Conservation (phyloP, 2,888 invertebrate species). For the Caenorhabditis imperialis region DNA sequence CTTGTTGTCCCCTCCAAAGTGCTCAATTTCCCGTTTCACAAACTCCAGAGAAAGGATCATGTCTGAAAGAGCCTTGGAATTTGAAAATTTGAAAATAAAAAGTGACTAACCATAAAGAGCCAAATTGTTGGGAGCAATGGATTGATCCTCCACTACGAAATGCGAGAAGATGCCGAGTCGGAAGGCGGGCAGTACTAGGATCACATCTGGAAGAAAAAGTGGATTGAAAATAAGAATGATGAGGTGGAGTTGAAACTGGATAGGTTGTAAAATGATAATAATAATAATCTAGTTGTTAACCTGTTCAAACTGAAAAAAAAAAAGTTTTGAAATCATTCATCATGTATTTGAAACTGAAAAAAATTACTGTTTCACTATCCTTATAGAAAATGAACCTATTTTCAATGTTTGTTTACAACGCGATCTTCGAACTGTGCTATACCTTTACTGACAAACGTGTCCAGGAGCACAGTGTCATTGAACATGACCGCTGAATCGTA, state of each 20-base stretch:
- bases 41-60: conserved; percentile 43
- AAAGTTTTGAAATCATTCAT: no score
- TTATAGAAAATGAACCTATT: not conserved
- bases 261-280: no score
- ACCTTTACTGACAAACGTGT: conserved; percentile 36
- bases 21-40: conserved; percentile 33
- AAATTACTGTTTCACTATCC: not conserved
- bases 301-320: no score
- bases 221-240: no score
- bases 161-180: conserved; percentile 64
- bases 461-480: conserved; percentile 58
- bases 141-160: conserved; percentile 56
- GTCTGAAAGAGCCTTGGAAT: conserved; percentile 26
- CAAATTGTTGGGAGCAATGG: conserved; percentile 61
- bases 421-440: no score
- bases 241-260: no score
- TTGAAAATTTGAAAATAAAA: no score
- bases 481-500: conserved; percentile 73
- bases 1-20: conserved; percentile 48
- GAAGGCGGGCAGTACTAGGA: conserved; percentile 65
- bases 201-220: no score
- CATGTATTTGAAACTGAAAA: no score
- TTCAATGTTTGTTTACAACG: no score
- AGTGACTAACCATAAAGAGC: conserved; percentile 63
- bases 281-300: no score